Base-by-base conservation (phyloP, 2,113 vertebrate species). In the Gopherus evgoodei region DNA sequence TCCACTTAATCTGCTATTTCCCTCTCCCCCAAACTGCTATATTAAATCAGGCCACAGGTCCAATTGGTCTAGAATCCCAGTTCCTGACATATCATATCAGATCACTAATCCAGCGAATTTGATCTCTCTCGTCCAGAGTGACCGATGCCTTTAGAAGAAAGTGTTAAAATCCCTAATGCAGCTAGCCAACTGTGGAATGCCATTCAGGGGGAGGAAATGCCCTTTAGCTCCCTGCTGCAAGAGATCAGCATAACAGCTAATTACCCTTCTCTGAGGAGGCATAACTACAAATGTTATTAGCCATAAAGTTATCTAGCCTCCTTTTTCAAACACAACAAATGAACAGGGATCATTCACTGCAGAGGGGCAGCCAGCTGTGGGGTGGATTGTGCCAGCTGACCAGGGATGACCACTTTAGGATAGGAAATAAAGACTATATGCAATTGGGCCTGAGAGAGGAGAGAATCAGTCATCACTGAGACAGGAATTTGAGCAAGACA, bases 291-390 rank as follows among this genome's bases (percentile, higher is more conserved):
- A 56, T 59, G 90, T 87, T 82, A 86, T 81, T 59, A 94, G 92
- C 79, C 56, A 93, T 88, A 79, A 47, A 16, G 94, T 95, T 95
- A 52, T 92, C 86, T 89, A 54, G 81, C 78, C 57, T 88, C 87
- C 85, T 88, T 69, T 22, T 75, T 86, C 84, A 94, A 93, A 86
- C 83, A 95, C 78, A 78, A 59, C n/a, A 22, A 22, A 72, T 72
- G 65, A 81, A 89, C 81, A 92, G 87, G 42, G 86, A 38, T 95
- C 78, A 87, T 83, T 87, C 0, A 0, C 83, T 87, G 91, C 53
- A 19, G 42, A 38, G 42, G 13, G 54, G 79, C 49, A 79, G 83
- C 75, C 84, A 79, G 69, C 13, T 88, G 89, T 79, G 57, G 42
- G 35, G 69, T 47, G 44, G 90, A 88, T 93, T 75, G 1, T 75